Evolutionary conservation across 2,888 invertebrate species (phyloP), one percentile per base, ranked within the genome.

Genomic region (Kuschelorhynchus macadamiae): DNA sequence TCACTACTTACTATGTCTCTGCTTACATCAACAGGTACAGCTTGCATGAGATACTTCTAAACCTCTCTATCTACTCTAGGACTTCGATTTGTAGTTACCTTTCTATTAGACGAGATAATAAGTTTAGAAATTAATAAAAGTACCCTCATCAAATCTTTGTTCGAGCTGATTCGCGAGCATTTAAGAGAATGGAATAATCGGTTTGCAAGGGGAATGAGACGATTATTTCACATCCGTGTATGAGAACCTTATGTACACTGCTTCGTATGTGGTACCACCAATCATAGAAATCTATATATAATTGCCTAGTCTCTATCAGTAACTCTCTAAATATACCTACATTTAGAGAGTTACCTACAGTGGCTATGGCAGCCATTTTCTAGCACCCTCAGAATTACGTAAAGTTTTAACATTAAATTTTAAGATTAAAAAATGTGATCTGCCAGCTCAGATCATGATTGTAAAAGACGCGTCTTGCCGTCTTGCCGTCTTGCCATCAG

Each of bases 311-410:
- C 11, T 36, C 36, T 12, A 36, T n/a, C 12, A 36, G 2, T 30
- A 60, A 30, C 47, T 60, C 30, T 60, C 60, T 49, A 11, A n/a
- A 64, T 64, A 36, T 50, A 50, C 7, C 25, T 25, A 25, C 25
- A 25, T 25, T 7, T n/a, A n/a, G n/a, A n/a, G n/a, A n/a, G n/a
- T n/a, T n/a, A n/a, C n/a, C n/a, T n/a, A n/a, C n/a, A n/a, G n/a
- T n/a, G n/a, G 25, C 3, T 25, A 25, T 25, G 25, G 25, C 25
- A 25, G 25, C 7, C 25, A 25, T 7, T 25, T 25, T 25, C 4
- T 25, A 25, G 25, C 25, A 25, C 25, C 7, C 25, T n/a, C n/a
- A n/a, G n/a, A n/a, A n/a, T n/a, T n/a, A n/a, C n/a, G n/a, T n/a
- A n/a, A n/a, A n/a, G n/a, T n/a, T n/a, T n/a, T n/a, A n/a, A n/a